Percentiles rank a stretch among this genome's conserved stretches.
phyloP scores from a whole-genome alignment of 2,113 vertebrate species.

The Phoxinus phoxinus region DNA sequence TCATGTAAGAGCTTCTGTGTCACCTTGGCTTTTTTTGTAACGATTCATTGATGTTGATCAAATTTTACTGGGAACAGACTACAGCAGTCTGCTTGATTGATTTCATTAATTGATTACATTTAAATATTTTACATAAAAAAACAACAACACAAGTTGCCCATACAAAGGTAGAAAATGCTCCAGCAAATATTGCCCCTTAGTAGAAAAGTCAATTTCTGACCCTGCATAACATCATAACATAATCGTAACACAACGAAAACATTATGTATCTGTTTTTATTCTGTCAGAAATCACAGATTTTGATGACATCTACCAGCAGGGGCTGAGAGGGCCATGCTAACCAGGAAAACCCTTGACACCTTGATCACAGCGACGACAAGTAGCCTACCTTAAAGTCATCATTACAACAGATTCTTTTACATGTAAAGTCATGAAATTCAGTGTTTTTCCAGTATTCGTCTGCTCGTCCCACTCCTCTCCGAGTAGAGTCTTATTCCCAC shows the following conservation, averaged over 20 bases:
- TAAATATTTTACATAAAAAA: too few species aligned
- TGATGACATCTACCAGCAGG: background rate
- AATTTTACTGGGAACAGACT: too few species aligned
- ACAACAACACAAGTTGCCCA: background rate
- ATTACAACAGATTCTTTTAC: background rate
- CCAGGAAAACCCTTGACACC: constrained; percentile 4
- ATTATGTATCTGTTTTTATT: background rate
- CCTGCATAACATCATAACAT: background rate
- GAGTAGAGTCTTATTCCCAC: background rate
- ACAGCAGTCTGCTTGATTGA: too few species aligned
- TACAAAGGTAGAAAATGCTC: too few species aligned
- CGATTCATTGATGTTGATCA: too few species aligned
- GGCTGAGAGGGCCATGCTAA: background rate
- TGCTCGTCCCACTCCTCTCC: background rate
- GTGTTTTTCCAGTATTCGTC: constrained; percentile 1
- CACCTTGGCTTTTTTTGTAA: too few species aligned
- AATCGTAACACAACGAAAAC: background rate
- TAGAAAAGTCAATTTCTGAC: too few species aligned
- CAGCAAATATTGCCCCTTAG: background rate
- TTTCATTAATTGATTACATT: too few species aligned
- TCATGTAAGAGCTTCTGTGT: too few species aligned
- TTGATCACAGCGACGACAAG: constrained; percentile 11
- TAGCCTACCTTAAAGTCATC: background rate
- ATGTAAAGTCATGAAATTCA: background rate
- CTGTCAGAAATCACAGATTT: background rate